These are phyloP conservation scores for Stigmatopora nigra DNA, from an alignment of 2,113 vertebrate genomes.

Conservation along the genomic window DNA sequence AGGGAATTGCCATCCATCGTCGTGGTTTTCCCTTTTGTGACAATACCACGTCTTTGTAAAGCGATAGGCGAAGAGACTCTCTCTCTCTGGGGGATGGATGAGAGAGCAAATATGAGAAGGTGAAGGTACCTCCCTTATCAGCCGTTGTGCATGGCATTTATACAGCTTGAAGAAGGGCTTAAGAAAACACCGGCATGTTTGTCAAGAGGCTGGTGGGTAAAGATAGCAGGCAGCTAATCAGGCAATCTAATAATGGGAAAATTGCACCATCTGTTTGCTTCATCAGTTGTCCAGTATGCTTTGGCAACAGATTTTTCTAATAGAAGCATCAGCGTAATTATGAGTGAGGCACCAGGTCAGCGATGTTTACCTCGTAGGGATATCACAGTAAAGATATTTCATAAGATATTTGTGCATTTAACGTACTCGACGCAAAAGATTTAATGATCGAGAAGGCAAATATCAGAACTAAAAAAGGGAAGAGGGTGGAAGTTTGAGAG, in stretches of 20 bases:
- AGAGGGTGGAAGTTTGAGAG: background rate
- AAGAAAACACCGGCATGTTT: slow-evolving; percentile 41
- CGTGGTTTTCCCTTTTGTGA: slow-evolving; percentile 6
- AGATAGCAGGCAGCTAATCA: slow-evolving; percentile 44
- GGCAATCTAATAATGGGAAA: slow-evolving; percentile 40
- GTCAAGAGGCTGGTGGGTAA: slow-evolving; percentile 41
- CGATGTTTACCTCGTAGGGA: background rate
- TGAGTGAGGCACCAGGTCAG: slow-evolving; percentile 10
- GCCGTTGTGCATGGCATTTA: slow-evolving; percentile 54
- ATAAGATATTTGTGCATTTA: slow-evolving; percentile 1
- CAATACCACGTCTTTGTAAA: slow-evolving; percentile 13
- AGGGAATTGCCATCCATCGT: background rate
- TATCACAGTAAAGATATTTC: slow-evolving; percentile 8
- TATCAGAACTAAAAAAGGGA: background rate
- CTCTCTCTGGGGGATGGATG: slow-evolving; percentile 16
- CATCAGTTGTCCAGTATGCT: slow-evolving; percentile 14
- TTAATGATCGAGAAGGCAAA: background rate
- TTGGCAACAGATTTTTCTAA: slow-evolving; percentile 7
- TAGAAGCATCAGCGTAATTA: slow-evolving; percentile 8
- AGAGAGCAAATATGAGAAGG: slow-evolving; percentile 56
- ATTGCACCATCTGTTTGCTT: slow-evolving; percentile 31
- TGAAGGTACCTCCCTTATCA: slow-evolving; percentile 44
- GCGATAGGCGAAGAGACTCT: slow-evolving; percentile 15
- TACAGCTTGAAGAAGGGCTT: slow-evolving; percentile 41
- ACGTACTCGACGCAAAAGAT: background rate